Conservation (phyloP, 2,113 vertebrate genomes). For the Cottus gobio region DNA sequence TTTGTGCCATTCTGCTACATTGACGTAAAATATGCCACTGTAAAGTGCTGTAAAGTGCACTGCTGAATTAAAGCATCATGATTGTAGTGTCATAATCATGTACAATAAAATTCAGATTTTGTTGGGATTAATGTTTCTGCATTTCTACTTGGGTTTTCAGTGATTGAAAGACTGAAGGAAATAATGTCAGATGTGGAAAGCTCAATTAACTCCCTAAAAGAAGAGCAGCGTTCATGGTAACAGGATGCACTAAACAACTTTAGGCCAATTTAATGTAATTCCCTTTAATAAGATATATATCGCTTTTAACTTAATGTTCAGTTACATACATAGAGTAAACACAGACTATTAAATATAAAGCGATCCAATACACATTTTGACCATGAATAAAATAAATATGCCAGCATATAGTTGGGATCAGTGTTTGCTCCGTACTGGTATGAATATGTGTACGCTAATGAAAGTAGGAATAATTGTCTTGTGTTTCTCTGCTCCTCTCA, state of each 20-base stretch:
- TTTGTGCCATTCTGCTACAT: no score
- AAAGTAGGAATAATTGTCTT: not conserved
- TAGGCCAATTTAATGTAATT: not conserved
- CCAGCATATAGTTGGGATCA: not conserved
- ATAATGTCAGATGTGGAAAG: slow-evolving; percentile 92
- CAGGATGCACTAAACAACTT: slow-evolving; percentile 1
- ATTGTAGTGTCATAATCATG: not conserved
- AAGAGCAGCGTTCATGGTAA: slow-evolving; percentile 89
- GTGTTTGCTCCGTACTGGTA: not conserved
- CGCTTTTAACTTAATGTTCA: not conserved
- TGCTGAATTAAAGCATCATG: not conserved
- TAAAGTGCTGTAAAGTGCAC: not conserved
- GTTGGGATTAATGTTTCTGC: not conserved
- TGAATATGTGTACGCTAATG: not conserved
- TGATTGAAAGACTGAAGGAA: slow-evolving; percentile 90
- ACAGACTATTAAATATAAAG: not conserved
- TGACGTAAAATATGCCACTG: not conserved
- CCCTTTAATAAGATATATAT: not conserved
- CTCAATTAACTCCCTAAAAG: slow-evolving; percentile 88
- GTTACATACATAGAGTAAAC: not conserved
- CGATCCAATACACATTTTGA: not conserved
- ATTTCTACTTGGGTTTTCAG: slow-evolving; percentile 75
- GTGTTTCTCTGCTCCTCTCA: slow-evolving; percentile 65
- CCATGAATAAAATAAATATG: not conserved
- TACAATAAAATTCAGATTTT: not conserved